Conservation (phyloP, 2,113 vertebrate species). For the Microtus ochrogaster region DNA sequence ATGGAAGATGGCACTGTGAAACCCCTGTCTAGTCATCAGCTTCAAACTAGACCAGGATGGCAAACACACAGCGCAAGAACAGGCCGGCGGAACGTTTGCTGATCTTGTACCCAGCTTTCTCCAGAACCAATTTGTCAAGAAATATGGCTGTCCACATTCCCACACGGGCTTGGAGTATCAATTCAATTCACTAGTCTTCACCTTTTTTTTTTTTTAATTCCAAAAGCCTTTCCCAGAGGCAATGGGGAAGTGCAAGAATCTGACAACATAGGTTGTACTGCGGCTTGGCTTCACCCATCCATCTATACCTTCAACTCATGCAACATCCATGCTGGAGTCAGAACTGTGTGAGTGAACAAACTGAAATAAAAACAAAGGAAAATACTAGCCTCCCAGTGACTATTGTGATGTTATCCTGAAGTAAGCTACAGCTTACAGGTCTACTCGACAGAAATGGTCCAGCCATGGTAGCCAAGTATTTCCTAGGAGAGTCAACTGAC, state of each 20-base stretch:
- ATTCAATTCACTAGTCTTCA: neutral
- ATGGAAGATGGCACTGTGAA: conserved; percentile 22
- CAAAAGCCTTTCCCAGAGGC: neutral
- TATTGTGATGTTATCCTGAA: neutral
- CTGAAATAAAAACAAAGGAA: neutral
- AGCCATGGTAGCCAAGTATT: too few species aligned
- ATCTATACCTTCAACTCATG: neutral
- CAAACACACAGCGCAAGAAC: conserved; percentile 4
- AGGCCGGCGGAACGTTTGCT: neutral
- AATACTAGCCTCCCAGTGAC: neutral
- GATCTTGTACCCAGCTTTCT: neutral
- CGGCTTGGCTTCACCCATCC: neutral
- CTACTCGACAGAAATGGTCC: neutral
- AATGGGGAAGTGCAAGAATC: neutral
- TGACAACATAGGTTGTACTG: neutral
- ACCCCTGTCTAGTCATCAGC: neutral
- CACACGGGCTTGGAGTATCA: neutral
- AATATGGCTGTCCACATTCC: neutral
- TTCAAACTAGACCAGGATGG: neutral
- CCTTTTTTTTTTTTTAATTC: neutral
- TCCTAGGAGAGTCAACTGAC: neutral
- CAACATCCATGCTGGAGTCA: neutral
- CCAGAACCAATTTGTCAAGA: neutral
- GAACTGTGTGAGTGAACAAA: neutral
- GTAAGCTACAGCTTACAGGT: neutral